phyloP scores from a whole-genome alignment of 2,113 vertebrate species.

The Poecile atricapillus region DNA sequence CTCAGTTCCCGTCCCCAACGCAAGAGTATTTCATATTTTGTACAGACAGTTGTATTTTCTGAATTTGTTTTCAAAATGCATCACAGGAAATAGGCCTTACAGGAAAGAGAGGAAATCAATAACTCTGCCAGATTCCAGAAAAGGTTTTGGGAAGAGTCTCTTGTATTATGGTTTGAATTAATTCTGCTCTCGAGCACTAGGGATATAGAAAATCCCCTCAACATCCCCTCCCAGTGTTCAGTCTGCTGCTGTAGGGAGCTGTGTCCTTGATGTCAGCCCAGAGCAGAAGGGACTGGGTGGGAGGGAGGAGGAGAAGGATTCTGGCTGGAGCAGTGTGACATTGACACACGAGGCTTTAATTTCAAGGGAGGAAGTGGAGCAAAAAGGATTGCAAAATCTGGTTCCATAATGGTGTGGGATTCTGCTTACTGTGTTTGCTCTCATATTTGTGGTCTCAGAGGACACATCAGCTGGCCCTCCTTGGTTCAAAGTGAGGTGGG shows the following conservation, averaged over 20 bases:
- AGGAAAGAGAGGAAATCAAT: not conserved
- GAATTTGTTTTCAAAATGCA: not conserved
- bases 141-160: not conserved
- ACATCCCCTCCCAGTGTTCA: not conserved
- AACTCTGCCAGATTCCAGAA: not conserved
- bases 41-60: not conserved
- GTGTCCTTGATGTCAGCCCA: not conserved
- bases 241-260: not conserved
- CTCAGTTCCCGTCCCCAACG: not conserved
- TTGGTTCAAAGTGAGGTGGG: not conserved
- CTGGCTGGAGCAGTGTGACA: not conserved
- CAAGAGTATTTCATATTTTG: not conserved
- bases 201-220: not conserved
- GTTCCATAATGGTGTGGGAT: not conserved
- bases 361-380: conserved; percentile 24
- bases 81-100: not conserved
- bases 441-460: conserved; percentile 19
- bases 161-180: not conserved
- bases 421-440: not conserved
- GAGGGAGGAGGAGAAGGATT: not conserved
- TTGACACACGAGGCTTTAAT: conserved; percentile 40
- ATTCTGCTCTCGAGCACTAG: not conserved
- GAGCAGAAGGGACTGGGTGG: not conserved
- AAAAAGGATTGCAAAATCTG: conserved; percentile 16
- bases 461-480: not conserved